phyloP scores from a whole-genome alignment of 2,888 invertebrate genomes.

The Diaphora mendica region DNA sequence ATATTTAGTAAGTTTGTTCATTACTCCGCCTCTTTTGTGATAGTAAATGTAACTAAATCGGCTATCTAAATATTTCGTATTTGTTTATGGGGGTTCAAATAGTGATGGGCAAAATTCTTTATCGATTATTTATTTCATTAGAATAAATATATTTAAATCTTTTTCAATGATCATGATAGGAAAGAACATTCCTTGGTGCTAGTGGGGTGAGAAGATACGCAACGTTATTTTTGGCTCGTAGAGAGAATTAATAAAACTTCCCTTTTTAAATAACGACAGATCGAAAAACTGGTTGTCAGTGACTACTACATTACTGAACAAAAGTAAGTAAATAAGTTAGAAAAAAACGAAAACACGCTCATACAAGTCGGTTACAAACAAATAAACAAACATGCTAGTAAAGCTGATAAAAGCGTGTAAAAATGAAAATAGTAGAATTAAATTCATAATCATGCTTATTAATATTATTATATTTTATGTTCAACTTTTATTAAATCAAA shows the following conservation, averaged over 20 bases:
- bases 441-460: too few relatives aligned
- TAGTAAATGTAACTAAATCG: not conserved
- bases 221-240: not conserved
- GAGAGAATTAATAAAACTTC: not conserved
- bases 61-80: not conserved
- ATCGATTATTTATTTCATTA: not conserved
- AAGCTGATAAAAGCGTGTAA: too few relatives aligned
- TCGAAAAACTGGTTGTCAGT: not conserved
- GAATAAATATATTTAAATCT: too few relatives aligned
- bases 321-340: not conserved
- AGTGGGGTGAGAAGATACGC: not conserved
- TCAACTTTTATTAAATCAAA: too few relatives aligned
- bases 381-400: too few relatives aligned
- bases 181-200: not conserved
- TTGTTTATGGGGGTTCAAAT: slow-evolving; percentile 4
- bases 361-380: too few relatives aligned
- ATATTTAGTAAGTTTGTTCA: not conserved
- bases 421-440: too few relatives aligned
- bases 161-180: too few relatives aligned
- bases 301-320: not conserved
- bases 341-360: too few relatives aligned
- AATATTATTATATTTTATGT: too few relatives aligned
- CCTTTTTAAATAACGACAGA: not conserved
- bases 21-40: not conserved
- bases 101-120: not conserved